These are phyloP conservation scores for Calycopis cecrops DNA, from an alignment of 1,140 invertebrate species.

Conservation along the genomic window DNA sequence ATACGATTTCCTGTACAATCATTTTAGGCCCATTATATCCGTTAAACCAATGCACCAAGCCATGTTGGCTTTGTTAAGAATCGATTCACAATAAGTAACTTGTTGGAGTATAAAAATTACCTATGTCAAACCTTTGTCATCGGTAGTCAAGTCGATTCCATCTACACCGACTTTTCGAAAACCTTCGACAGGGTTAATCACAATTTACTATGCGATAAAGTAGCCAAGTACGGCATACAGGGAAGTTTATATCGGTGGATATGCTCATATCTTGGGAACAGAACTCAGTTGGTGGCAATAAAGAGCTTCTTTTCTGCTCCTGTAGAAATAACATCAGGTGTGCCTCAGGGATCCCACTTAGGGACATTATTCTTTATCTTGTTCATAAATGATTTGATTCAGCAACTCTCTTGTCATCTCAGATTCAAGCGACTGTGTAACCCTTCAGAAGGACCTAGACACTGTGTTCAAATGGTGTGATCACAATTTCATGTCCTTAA, in stretches of 20 bases:
- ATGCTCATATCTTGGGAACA: not conserved
- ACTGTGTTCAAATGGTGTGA: not conserved
- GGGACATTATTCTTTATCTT: not conserved
- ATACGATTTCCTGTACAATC: conserved; percentile 9
- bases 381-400: not conserved
- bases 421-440: not conserved
- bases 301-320: not conserved
- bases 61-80: conserved; percentile 19
- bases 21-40: not conserved
- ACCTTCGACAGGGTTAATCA: conserved; percentile 11
- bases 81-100: conserved; percentile 13
- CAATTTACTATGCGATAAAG: not conserved
- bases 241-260: not conserved
- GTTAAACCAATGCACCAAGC: no score
- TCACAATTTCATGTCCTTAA: not conserved
- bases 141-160: conserved; percentile 9
- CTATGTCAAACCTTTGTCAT: conserved; percentile 13
- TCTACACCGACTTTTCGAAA: conserved; percentile 14
- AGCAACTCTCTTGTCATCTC: not conserved
- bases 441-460: not conserved
- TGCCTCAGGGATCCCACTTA: not conserved
- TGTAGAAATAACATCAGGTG: not conserved
- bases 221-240: not conserved
- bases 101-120: conserved; percentile 21
- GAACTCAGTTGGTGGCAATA: not conserved